Conservation (phyloP, 2,888 invertebrate species). For the Leuctra nigra region DNA sequence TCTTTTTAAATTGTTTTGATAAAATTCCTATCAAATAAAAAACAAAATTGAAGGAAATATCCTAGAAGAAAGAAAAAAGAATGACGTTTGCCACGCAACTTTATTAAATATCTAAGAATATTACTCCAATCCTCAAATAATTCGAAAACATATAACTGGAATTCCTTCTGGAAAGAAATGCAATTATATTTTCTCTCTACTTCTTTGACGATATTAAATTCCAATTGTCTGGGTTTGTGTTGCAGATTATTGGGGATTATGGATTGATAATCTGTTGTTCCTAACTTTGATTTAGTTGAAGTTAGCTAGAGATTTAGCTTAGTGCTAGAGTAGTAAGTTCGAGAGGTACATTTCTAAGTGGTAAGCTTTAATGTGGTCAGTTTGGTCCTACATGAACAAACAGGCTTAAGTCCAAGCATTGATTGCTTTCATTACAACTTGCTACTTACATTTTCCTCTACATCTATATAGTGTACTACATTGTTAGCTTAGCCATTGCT, state of each 20-base stretch:
- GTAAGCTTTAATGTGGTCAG: slow-evolving; percentile 18
- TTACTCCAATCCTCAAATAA: no score
- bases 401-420: slow-evolving; percentile 15
- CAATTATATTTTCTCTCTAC: no score
- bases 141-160: no score
- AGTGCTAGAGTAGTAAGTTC: background rate
- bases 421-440: slow-evolving; percentile 14
- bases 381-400: background rate
- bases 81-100: no score
- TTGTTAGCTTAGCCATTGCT: slow-evolving; percentile 9
- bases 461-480: background rate
- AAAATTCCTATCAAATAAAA: no score
- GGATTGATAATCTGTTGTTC: slow-evolving; percentile 16
- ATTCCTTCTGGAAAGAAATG: no score
- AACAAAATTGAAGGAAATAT: no score
- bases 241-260: slow-evolving; percentile 9
- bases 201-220: slow-evolving; percentile 5
- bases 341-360: slow-evolving; percentile 18
- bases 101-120: no score
- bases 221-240: background rate
- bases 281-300: slow-evolving; percentile 18
- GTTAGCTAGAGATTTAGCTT: slow-evolving; percentile 14
- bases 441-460: slow-evolving; percentile 8
- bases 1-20: no score
- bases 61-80: no score